Evolutionary conservation across 2,113 vertebrate species (phyloP).

Genomic region (Mionectes macconnelli): DNA sequence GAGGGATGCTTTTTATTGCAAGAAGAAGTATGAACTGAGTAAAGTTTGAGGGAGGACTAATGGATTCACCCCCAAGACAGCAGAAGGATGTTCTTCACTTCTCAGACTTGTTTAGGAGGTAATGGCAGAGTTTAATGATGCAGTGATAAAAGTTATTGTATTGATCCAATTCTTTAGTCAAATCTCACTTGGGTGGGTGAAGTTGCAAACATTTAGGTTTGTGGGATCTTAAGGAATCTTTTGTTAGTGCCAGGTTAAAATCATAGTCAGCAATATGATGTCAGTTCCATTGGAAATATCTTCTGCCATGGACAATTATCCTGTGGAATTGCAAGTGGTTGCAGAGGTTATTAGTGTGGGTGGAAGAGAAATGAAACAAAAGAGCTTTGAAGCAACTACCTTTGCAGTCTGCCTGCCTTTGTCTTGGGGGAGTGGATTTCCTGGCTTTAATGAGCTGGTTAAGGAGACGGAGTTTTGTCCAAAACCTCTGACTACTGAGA

Average conservation of each 20-base stretch:
- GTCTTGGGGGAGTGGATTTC: neutral
- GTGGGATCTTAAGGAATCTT: neutral
- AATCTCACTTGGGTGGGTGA: neutral
- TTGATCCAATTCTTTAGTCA: neutral
- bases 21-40: neutral
- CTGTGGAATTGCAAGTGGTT: neutral
- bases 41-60: neutral
- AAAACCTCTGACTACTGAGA: neutral
- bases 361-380: conserved; percentile 25
- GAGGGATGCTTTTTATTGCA: neutral
- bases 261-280: neutral
- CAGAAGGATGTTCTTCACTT: neutral
- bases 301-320: neutral
- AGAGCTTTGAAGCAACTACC: conserved; percentile 19
- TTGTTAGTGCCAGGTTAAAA: neutral
- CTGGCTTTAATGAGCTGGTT: neutral
- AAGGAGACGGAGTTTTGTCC: neutral
- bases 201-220: neutral
- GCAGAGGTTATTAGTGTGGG: neutral
- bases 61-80: neutral
- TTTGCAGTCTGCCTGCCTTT: conserved; percentile 11
- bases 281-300: neutral
- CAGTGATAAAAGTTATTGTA: neutral
- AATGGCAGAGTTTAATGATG: neutral
- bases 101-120: neutral